Conservation (phyloP, 2,113 vertebrate genomes). For the Dasypus novemcinctus region DNA sequence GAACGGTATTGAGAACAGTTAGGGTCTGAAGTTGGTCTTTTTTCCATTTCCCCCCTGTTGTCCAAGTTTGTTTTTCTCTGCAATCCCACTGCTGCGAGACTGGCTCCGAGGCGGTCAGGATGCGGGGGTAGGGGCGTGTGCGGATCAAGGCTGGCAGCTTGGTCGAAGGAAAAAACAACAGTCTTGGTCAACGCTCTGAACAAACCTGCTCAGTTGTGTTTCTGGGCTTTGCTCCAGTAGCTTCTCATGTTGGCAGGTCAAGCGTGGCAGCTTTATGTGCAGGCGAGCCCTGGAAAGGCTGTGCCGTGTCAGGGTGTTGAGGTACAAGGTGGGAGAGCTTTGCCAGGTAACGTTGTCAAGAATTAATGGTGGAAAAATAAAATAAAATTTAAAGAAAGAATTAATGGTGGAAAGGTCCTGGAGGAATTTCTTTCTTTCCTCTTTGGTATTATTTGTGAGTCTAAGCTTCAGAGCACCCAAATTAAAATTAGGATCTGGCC, state of each 20-base stretch:
- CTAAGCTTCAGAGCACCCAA: neutral
- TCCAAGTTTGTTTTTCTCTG: no score
- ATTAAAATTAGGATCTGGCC: neutral
- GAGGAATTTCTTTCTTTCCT: neutral
- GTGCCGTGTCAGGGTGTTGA: neutral
- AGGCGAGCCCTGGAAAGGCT: rapidly evolving
- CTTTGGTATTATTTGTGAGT: neutral
- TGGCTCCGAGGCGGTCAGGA: no score
- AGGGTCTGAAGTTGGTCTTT: no score
- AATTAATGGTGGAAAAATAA: neutral
- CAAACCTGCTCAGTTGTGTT: neutral
- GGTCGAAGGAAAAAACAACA: no score
- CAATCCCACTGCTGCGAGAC: no score
- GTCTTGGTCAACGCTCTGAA: neutral
- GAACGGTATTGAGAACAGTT: no score
- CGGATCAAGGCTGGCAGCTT: no score
- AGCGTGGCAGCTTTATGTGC: neutral
- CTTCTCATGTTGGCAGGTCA: neutral
- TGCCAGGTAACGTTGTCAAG: neutral
- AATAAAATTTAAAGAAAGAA: no score
- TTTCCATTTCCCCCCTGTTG: no score
- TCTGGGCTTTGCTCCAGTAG: neutral
- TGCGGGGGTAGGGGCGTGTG: no score
- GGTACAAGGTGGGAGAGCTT: no score
- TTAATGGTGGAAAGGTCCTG: neutral